Evolutionary conservation across 2,113 vertebrate species (phyloP).

Genomic region (Nycticryphes semicollaris): DNA sequence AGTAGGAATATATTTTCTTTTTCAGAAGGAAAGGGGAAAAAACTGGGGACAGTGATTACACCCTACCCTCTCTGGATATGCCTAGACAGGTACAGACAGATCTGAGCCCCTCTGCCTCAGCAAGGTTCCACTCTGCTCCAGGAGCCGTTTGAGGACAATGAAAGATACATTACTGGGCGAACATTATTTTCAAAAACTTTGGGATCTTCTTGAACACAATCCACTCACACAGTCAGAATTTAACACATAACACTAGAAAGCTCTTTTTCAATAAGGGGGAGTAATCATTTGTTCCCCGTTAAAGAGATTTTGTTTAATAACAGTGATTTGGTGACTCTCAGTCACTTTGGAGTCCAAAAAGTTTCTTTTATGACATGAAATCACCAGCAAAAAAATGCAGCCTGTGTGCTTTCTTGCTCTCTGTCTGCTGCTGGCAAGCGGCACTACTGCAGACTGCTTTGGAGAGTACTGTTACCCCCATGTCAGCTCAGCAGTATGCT

Average conservation of each 20-base stretch:
- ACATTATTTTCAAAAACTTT: neutral
- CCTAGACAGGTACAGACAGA: neutral
- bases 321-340: neutral
- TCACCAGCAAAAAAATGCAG: neutral
- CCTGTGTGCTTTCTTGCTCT: neutral
- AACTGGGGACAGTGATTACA: neutral
- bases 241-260: neutral
- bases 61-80: fast-evolving
- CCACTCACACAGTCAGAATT: neutral
- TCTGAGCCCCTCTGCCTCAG: neutral
- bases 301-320: neutral
- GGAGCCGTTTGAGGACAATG: neutral
- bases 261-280: neutral
- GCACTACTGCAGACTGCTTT: neutral
- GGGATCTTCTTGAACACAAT: neutral
- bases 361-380: neutral
- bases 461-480: neutral
- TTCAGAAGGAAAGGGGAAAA: neutral
- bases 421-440: neutral
- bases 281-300: neutral
- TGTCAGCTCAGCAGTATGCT: neutral
- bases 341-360: neutral
- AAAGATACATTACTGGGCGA: neutral
- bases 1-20: neutral
- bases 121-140: neutral